Conservation (phyloP, 2,797 vertebrate genomes). For the Propithecus deckenii region DNA sequence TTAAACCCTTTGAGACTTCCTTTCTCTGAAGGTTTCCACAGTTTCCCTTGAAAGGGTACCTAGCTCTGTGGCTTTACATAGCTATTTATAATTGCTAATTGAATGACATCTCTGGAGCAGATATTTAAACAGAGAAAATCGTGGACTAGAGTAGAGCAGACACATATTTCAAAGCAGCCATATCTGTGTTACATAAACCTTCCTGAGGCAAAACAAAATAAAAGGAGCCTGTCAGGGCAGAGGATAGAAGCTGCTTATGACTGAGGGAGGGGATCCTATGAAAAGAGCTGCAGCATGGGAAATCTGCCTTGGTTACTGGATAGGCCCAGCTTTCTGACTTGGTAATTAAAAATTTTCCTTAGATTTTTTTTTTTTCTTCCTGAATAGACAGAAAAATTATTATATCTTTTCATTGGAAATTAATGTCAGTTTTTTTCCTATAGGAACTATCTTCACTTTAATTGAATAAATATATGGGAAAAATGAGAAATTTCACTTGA, state of each 20-base stretch:
- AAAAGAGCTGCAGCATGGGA: background rate
- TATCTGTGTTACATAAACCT: background rate
- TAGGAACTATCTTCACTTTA: background rate
- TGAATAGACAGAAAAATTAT: background rate
- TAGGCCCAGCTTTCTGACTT: background rate
- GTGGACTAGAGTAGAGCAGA: background rate
- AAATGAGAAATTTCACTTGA: slow-evolving; percentile 37
- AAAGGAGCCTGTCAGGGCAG: background rate
- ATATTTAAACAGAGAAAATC: slow-evolving; percentile 28
- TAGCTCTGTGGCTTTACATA: background rate
- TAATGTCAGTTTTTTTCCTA: background rate
- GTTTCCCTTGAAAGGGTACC: slow-evolving; percentile 7
- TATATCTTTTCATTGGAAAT: background rate
- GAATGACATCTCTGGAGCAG: slow-evolving; percentile 8
- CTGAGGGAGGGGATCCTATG: background rate
- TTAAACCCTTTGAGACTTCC: background rate
- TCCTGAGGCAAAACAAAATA: background rate
- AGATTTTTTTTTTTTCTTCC: background rate
- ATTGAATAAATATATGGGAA: slow-evolving; percentile 6
- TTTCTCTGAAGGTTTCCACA: background rate
- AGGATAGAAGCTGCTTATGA: background rate
- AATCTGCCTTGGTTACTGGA: background rate
- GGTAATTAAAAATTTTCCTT: background rate
- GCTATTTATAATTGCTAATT: slow-evolving; percentile 43
- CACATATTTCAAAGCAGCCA: background rate